Conservation (phyloP, 2,113 vertebrate species). For the Mirza zaza region DNA sequence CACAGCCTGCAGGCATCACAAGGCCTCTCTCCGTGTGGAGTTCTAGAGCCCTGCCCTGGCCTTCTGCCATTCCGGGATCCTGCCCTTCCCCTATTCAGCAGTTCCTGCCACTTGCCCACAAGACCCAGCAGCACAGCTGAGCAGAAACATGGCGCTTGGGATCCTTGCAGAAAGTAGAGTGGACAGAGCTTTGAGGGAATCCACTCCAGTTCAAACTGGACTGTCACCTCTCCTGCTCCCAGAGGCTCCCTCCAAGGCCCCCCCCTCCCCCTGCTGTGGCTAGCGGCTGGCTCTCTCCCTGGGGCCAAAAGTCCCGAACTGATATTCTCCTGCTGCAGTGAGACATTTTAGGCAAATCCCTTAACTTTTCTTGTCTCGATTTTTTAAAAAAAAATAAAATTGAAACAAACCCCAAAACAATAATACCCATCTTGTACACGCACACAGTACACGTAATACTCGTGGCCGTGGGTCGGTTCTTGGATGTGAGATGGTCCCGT, state of each 20-base stretch:
- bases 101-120: rapidly evolving
- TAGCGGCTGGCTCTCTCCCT: background rate
- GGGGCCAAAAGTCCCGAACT: background rate
- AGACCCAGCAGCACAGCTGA: background rate
- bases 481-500: too few relatives aligned
- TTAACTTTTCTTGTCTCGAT: background rate
- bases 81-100: rapidly evolving
- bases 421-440: background rate
- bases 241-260: rapidly evolving
- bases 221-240: too few relatives aligned
- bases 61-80: background rate
- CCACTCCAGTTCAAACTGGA: background rate
- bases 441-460: background rate
- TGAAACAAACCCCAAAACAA: background rate
- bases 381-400: background rate
- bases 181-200: background rate
- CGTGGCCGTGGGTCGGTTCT: background rate
- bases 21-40: rapidly evolving
- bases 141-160: background rate
- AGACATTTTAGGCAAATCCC: background rate
- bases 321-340: background rate
- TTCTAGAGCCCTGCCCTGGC: rapidly evolving
- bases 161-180: background rate
- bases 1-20: rapidly evolving
- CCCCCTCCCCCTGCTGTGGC: rapidly evolving